Evolutionary conservation across 1,140 invertebrate genomes (phyloP).

Genomic region (Protaetia brevitarsis): DNA sequence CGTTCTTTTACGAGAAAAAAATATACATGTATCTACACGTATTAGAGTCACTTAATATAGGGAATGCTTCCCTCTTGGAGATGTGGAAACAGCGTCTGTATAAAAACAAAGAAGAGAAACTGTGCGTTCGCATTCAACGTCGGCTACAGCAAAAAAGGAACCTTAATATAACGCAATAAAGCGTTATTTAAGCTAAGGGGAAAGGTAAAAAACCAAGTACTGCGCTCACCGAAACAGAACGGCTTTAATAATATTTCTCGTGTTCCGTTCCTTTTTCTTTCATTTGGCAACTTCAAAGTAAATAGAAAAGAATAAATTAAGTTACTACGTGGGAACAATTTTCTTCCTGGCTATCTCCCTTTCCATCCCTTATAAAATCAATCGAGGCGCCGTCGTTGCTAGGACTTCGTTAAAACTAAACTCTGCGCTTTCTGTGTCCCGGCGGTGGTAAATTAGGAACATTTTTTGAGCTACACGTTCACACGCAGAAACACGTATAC

Average conservation of each 20-base stretch:
- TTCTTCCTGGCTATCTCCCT: no score
- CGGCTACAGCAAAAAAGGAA: neutral
- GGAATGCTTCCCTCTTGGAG: neutral
- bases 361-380: neutral
- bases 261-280: neutral
- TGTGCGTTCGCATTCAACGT: neutral
- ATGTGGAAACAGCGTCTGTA: neutral
- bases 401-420: neutral
- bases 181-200: neutral
- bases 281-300: neutral
- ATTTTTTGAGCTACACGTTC: conserved; percentile 1
- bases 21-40: neutral
- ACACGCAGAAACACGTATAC: neutral
- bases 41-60: conserved; percentile 6
- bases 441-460: neutral
- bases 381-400: neutral
- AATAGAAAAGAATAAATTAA: conserved; percentile 14
- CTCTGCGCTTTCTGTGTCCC: neutral
- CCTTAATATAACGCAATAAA: neutral
- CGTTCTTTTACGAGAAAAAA: no score
- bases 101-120: neutral
- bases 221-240: neutral
- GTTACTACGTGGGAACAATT: neutral
- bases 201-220: neutral
- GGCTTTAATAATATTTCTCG: conserved; percentile 9